A percentile compares a stretch with the other conserved stretches of the same genome.
Evolutionary conservation across 2,888 invertebrate species (phyloP).

Genomic region (Athalia rosae): DNA sequence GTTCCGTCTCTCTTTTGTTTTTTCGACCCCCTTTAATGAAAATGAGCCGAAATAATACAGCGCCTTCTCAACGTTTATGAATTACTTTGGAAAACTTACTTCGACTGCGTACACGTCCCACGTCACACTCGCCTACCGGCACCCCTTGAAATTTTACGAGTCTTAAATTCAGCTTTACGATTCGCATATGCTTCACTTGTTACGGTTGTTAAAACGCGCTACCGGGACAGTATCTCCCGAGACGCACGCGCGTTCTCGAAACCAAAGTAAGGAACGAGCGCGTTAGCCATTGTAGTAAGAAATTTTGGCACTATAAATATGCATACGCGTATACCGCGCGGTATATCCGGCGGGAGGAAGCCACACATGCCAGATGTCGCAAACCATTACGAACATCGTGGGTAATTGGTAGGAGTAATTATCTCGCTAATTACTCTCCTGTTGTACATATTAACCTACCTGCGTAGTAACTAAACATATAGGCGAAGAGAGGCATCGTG

Average conservation of each 20-base stretch:
- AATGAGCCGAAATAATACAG: conserved; percentile 63
- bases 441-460: conserved; percentile 36
- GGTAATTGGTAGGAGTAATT: conserved; percentile 38
- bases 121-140: not conserved
- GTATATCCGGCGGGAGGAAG: not conserved
- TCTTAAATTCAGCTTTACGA: conserved; percentile 21
- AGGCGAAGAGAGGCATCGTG: not conserved
- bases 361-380: conserved; percentile 35
- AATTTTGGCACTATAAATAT: not conserved
- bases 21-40: conserved; percentile 61
- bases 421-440: conserved; percentile 43
- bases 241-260: not conserved
- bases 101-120: not conserved
- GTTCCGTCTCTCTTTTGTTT: conserved; percentile 54
- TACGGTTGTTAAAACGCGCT: not conserved
- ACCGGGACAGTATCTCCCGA: not conserved
- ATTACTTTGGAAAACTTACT: conserved; percentile 26
- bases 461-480: not conserved
- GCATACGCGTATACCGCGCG: not conserved
- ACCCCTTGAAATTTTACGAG: conserved; percentile 20
- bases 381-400: conserved; percentile 24
- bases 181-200: conserved; percentile 8
- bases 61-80: conserved; percentile 48
- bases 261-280: not conserved
- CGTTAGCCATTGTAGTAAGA: not conserved